Evolutionary conservation across 2,888 invertebrate genomes (phyloP).

Genomic region (Drosophila kokeensis): DNA sequence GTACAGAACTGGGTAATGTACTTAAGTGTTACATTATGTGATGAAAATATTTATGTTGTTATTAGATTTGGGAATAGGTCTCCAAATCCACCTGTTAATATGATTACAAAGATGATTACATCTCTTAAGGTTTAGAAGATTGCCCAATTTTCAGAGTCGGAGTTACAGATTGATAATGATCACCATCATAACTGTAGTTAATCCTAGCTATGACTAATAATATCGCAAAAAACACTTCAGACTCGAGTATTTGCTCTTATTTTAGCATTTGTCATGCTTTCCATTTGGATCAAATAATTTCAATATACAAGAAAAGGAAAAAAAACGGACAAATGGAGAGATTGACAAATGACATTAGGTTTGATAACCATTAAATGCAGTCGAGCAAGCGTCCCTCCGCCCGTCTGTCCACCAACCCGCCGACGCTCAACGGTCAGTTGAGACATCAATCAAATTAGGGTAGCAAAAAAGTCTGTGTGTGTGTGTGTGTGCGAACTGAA

Average conservation of each 20-base stretch:
- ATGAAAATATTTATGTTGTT: not conserved
- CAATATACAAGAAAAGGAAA: not conserved
- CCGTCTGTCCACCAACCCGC: conserved; percentile 2
- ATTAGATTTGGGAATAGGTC: not conserved
- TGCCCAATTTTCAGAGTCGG: not conserved
- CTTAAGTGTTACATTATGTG: not conserved
- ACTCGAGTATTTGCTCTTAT: conserved; percentile 5
- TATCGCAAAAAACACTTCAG: not conserved
- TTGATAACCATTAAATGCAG: conserved; percentile 68
- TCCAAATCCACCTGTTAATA: not conserved
- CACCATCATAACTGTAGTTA: not conserved
- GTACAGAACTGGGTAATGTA: not conserved
- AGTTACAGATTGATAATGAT: not conserved
- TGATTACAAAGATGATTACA: not conserved
- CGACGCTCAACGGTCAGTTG: conserved; percentile 74
- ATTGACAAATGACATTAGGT: conserved; percentile 73
- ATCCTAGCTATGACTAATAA: not conserved
- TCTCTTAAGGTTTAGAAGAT: not conserved
- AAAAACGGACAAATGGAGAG: conserved; percentile 38
- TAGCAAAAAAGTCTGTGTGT: conserved; percentile 11
- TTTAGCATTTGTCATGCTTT: conserved; percentile 16
- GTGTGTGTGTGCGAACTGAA: conserved; percentile 1
- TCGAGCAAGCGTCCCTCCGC: not conserved
- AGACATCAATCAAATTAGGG: conserved; percentile 75
- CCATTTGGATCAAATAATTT: conserved; percentile 25